Evolutionary conservation across 2,888 invertebrate genomes (phyloP), one percentile per base, ranked within the genome.

Genomic region (Thera britannica): DNA sequence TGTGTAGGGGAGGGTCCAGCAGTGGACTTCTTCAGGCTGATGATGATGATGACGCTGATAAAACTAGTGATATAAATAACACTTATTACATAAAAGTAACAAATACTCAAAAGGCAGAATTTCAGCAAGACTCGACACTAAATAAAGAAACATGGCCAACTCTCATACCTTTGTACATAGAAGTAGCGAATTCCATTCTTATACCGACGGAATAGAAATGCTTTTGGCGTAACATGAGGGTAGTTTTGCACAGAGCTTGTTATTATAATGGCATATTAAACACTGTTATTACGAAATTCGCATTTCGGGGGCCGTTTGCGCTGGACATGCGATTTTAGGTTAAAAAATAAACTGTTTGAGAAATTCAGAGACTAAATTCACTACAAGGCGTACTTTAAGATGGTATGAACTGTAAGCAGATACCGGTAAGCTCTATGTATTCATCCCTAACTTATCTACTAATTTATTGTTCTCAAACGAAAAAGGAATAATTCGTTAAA

Each of bases 271-370:
- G 71, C 70, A 70, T 80, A 83, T 85, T 84, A 85, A 86, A 83
- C 78, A 83, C 85, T 74, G 86, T 81, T 86, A 87, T 88, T 87
- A 83, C 72, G 75, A 80, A 83, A 83, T 84, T 85, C 84, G 78
- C 82, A 80, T 82, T 85, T 82, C 80, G 83, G 79, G 80, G 78
- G 74, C 80, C 77, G 77, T 78, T 78, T 77, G 77, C 77, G 77
- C 79, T 77, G 79, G 79, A 86, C 87, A 86, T 87, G 87, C 86
- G 79, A 88, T 85, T 88, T 83, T 79, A 75, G 77, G 67, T 70
- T 79, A 78, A 81, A 83, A 81, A 79, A 71, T 68, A 68, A 71
- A 72, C 62, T 68, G 64, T 9, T 68, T 64, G 68, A 48, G 58
- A 66, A 69, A 60, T 54, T 41, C 59, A 48, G 54, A 54, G 66